Base-by-base conservation (phyloP, 2,888 invertebrate genomes). In the Brenthis hecate region DNA sequence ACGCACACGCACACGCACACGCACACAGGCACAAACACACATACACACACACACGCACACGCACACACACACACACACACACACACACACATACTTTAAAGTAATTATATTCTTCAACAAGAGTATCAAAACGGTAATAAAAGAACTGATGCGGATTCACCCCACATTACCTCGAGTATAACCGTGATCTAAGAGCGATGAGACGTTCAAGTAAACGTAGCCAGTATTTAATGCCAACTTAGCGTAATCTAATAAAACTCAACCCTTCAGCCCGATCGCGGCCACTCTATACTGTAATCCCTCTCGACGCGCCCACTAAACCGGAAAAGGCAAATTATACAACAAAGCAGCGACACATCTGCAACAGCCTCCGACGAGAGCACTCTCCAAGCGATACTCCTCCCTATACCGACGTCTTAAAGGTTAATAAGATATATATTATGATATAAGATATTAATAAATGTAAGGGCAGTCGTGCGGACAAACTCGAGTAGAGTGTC, bases 341-440 rank as follows among this genome's bases (percentile, higher is more conserved):
- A 92, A 92, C 92, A 92, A 92, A 92, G 90, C 87, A 82, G 84
- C 85, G 84, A 88, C 89, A 90, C 91, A 92, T 91, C 92, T 92
- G 92, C 90, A 84, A 78, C 78, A 79, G 77, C 74, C 76, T 77
- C 73, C 62, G 65, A 55, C 23, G 36, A 69, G 56, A 64, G 58
- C 71, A 71, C 64, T 51, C 53, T 48, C 32, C 60, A 60, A 23
- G 53, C 53, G 57, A 51, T 57, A 61, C 16, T 13, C 51, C 53
- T 23, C 53, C 36, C 36, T 62, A 62, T 62, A 53, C 53, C 36
- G 6, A 43, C 16, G 62, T 19, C 36, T 43, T 43, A 62, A 23
- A 62, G 62, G 43, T 53, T 53, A 62, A 32, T 47, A 43, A 32
- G 14, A 62, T 84, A 85, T 85, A 87, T 88, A 86, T 87, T 87